Evolutionary conservation across 2,797 vertebrate species (phyloP).

Genomic region (Sebastiscus tertius): DNA sequence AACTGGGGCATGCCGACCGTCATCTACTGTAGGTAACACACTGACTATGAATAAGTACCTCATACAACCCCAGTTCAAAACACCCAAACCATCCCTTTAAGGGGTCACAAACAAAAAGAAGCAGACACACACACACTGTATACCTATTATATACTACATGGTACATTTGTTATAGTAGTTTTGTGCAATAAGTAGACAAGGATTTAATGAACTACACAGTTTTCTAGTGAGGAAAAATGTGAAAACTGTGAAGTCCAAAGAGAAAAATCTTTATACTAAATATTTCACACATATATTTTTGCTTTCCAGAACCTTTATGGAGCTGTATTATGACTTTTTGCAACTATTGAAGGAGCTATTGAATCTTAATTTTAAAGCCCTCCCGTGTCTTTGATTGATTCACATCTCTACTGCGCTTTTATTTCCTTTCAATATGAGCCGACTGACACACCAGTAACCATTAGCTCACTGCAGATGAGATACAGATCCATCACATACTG

Average conservation of each 20-base stretch:
- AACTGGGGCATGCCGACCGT: no score
- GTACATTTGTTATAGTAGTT: not conserved
- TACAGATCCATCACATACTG: not conserved
- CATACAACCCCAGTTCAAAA: no score
- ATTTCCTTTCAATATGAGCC: not conserved
- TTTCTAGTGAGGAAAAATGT: not conserved
- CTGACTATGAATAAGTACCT: no score
- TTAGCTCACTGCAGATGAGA: not conserved
- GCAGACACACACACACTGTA: no score
- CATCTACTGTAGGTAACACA: no score
- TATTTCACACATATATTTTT: not conserved
- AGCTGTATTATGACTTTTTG: not conserved
- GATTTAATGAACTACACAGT: not conserved
- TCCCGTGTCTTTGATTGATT: not conserved
- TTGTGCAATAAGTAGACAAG: not conserved
- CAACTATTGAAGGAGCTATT: not conserved
- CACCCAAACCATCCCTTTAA: no score
- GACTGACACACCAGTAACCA: fast-evolving
- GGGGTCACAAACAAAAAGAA: no score
- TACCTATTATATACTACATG: no score
- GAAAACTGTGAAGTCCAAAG: not conserved
- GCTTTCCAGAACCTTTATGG: not conserved
- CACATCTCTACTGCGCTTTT: not conserved
- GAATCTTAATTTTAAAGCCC: not conserved
- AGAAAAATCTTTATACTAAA: not conserved